phyloP scores from a whole-genome alignment of 2,797 vertebrate genomes.

The Balearica regulorum region DNA sequence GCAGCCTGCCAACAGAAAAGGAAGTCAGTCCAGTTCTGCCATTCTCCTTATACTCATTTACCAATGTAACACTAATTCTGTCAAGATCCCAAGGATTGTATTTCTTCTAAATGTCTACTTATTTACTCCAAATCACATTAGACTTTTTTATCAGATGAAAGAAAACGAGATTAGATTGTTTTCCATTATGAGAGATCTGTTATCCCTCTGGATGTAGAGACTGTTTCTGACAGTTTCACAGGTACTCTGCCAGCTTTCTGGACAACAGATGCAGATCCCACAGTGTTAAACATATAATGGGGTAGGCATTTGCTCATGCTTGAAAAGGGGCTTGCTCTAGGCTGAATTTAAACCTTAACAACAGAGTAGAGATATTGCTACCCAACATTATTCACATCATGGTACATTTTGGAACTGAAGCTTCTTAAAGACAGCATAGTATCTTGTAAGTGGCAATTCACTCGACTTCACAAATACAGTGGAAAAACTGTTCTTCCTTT shows the following conservation, averaged over 20 bases:
- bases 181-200: background rate
- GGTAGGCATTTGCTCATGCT: background rate
- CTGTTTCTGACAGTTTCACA: background rate
- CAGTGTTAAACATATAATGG: background rate
- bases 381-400: background rate
- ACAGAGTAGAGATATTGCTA: background rate
- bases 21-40: background rate
- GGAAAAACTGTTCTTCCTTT: background rate
- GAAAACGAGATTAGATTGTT: background rate
- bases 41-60: background rate
- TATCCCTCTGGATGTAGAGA: background rate
- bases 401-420: background rate
- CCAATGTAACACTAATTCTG: background rate
- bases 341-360: background rate
- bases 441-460: background rate
- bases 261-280: background rate
- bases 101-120: background rate
- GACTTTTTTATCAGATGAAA: background rate
- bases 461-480: background rate
- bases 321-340: background rate
- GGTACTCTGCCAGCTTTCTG: background rate
- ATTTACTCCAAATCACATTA: background rate
- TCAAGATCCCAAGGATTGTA: background rate
- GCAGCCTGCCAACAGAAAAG: conserved; percentile 74
- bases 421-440: background rate